A percentile compares a stretch with the other conserved stretches of the same genome.
phyloP scores from a whole-genome alignment of 2,113 vertebrate genomes.

The Terrapene triunguis region DNA sequence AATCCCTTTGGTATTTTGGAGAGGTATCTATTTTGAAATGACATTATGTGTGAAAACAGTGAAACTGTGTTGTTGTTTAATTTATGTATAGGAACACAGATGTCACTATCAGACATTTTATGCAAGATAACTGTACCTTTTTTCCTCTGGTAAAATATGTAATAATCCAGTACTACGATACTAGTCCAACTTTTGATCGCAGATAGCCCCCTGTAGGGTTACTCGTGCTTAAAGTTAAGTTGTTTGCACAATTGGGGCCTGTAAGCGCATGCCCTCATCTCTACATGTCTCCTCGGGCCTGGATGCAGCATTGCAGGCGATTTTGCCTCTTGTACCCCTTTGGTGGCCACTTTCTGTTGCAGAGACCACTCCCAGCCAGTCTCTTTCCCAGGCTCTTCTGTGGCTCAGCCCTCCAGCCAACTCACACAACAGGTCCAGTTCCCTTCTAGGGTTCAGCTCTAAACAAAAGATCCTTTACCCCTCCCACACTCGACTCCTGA shows the following conservation, averaged over 20 bases:
- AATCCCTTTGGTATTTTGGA: slow-evolving; percentile 29
- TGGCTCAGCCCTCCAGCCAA: background rate
- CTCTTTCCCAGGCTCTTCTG: background rate
- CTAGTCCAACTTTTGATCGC: background rate
- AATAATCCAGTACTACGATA: background rate
- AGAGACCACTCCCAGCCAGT: background rate
- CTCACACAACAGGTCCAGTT: background rate
- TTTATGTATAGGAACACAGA: background rate
- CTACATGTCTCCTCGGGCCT: background rate
- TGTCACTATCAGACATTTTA: background rate
- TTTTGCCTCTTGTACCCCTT: background rate
- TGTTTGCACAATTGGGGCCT: background rate
- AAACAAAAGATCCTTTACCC: background rate
- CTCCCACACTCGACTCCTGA: too few species aligned
- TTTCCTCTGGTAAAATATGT: background rate
- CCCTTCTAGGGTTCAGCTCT: background rate
- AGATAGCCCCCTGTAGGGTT: background rate
- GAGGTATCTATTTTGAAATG: background rate
- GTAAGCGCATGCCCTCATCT: background rate
- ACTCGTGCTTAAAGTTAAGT: background rate
- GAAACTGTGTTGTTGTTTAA: background rate
- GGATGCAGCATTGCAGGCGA: background rate
- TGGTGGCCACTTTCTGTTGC: background rate
- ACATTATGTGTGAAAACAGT: background rate
- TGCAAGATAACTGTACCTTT: background rate